A percentile compares a stretch with the other conserved stretches of the same genome.
phyloP scores from a whole-genome alignment of 2,888 invertebrate genomes.

The Nebria brevicollis region DNA sequence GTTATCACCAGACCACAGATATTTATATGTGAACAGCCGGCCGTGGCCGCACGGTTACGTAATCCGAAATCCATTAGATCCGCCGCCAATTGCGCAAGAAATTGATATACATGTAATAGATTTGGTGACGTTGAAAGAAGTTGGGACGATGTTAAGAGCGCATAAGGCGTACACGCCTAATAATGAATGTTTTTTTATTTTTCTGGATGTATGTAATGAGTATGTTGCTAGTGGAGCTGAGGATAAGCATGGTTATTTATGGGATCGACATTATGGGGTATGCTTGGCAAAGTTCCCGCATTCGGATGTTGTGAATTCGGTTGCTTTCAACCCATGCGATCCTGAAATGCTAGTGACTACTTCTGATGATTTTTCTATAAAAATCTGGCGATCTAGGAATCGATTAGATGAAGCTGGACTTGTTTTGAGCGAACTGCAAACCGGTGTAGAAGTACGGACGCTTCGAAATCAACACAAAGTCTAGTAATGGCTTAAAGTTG shows the following conservation, averaged over 20 bases:
- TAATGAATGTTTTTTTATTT: conserved; percentile 87
- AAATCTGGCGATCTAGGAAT: conserved; percentile 68
- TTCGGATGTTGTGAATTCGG: conserved; percentile 83
- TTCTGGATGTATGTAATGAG: conserved; percentile 82
- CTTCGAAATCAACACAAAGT: conserved; percentile 20
- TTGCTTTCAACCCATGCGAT: conserved; percentile 84
- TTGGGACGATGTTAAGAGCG: conserved; percentile 80
- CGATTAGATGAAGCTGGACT: conserved; percentile 63
- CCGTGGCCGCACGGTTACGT: conserved; percentile 83
- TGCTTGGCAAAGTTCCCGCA: conserved; percentile 81
- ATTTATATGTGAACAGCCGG: conserved; percentile 83
- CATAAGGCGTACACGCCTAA: conserved; percentile 87
- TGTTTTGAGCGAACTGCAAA: conserved; percentile 59
- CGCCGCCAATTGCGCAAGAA: conserved; percentile 87
- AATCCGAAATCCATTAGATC: conserved; percentile 79
- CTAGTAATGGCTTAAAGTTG: not conserved
- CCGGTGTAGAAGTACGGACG: conserved; percentile 63
- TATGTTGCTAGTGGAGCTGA: conserved; percentile 89
- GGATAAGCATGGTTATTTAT: conserved; percentile 83
- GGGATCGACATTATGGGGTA: conserved; percentile 86
- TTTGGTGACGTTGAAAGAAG: conserved; percentile 76
- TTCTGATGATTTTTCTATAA: conserved; percentile 82
- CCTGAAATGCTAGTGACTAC: conserved; percentile 84
- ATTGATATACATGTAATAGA: conserved; percentile 90
- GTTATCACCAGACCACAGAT: conserved; percentile 83